Conservation (phyloP, 2,113 vertebrate genomes). For the Morone saxatilis region DNA sequence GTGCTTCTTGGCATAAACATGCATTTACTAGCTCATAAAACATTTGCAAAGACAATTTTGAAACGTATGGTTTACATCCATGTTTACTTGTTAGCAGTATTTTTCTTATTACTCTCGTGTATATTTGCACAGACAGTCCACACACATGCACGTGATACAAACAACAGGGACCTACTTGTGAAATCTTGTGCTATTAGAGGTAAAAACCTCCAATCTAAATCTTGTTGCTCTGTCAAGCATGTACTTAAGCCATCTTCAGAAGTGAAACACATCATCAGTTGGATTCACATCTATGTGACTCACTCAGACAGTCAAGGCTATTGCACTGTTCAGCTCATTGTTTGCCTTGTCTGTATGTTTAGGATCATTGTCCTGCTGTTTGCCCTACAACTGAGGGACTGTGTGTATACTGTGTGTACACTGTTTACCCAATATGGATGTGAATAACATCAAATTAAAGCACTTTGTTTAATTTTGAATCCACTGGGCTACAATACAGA, state of each 20-base stretch:
- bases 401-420: neutral
- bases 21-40: no score
- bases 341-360: neutral
- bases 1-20: no score
- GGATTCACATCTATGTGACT: neutral
- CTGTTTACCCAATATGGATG: neutral
- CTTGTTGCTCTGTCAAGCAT: neutral
- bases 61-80: no score
- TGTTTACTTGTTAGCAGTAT: no score
- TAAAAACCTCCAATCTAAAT: no score
- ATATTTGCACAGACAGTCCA: no score
- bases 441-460: neutral
- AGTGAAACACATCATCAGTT: neutral
- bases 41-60: no score
- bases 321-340: neutral
- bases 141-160: no score
- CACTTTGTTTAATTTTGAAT: neutral
- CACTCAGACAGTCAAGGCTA: neutral
- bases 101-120: no score
- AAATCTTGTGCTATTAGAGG: no score
- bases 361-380: neutral
- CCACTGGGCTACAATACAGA: neutral
- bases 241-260: neutral
- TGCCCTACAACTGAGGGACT: neutral
- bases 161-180: no score